phyloP scores from a whole-genome alignment of 2,888 invertebrate species.

The Bellardia pandia region DNA sequence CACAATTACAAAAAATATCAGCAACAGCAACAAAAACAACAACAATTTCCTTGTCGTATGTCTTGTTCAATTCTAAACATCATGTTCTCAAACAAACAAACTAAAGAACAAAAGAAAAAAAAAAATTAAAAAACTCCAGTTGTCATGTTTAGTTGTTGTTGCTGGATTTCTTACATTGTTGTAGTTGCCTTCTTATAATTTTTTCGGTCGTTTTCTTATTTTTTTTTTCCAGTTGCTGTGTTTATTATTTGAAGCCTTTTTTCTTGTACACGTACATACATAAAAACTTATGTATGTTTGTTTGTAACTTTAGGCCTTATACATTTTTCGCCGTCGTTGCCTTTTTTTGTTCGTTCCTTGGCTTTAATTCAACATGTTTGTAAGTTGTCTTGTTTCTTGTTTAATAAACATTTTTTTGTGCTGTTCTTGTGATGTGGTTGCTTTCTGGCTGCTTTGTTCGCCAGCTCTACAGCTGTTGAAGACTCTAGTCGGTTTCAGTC shows the following conservation, averaged over 20 bases:
- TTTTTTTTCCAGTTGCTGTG: constrained; percentile 34
- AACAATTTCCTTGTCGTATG: constrained; percentile 67
- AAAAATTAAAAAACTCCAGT: constrained; percentile 53
- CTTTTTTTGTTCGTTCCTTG: constrained; percentile 42
- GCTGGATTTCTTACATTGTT: constrained; percentile 38
- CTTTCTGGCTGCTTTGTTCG: constrained; percentile 11
- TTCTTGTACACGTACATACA: constrained; percentile 6
- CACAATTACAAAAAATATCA: constrained; percentile 5
- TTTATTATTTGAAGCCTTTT: constrained; percentile 56
- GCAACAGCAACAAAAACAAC: constrained; percentile 13
- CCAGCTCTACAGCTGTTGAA: constrained; percentile 55
- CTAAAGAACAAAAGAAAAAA: neutral
- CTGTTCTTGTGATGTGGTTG: constrained; percentile 16
- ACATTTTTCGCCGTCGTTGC: constrained; percentile 46
- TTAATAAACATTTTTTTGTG: constrained; percentile 37
- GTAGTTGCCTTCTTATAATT: constrained; percentile 48
- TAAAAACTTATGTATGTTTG: neutral
- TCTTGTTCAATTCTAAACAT: constrained; percentile 71
- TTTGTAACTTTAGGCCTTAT: constrained; percentile 57
- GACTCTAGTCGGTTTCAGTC: constrained; percentile 38
- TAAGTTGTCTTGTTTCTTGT: constrained; percentile 69
- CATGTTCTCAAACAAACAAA: constrained; percentile 49
- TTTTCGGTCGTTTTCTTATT: constrained; percentile 32
- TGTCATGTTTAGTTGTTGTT: constrained; percentile 68
- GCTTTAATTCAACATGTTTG: constrained; percentile 68